Base-by-base conservation (phyloP, 1,140 invertebrate species). In the Monomorium pharaonis region DNA sequence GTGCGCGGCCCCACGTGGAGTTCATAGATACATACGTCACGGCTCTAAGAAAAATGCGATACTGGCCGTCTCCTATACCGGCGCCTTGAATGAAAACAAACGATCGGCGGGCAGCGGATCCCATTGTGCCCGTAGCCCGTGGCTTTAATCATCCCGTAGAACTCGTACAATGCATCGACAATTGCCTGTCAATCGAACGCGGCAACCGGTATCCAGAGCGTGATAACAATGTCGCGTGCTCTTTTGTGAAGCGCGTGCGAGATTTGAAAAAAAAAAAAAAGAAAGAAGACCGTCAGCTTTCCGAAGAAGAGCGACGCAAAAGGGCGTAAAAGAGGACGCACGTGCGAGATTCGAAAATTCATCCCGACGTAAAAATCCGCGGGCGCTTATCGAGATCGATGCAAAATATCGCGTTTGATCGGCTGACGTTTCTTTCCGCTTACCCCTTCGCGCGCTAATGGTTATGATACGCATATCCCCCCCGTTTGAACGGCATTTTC, bases 161-260 rank as follows among this genome's bases (percentile, higher is more conserved):
- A 44, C 30, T 24, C 33, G 21, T 49, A 81, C 78, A 72, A 81
- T 72, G 37, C 78, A 16, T 21, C 65, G 51, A 42, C 78, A 72
- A 72, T 81, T 81, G 33, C 63, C 77, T 81, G 78, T 72, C 78
- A 72, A 81, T 81, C 65, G 78, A 24, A 44, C 27, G 33, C 14
- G 37, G 27, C 37, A 65, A 65, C 42, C 33, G 24, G 37, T 56
- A 33, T 51, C 21, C 65, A 51, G 33, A 42, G 37, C 63, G 63
- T 30, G 51, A 81, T 70, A 80, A 70, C 77, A 70, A 56, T 56
- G 77, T 56, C 5, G 24, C 33, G 49, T n/a, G n/a, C n/a, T n/a
- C n/a, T 10, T n/a, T 42, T 42, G 58, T 49, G 58, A 72, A 81
- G 44, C 65, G 65, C 49, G 62, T 16, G 65, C 24, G 51, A 72